Base-by-base conservation (phyloP, 23 tunicate genomes). In the Halocynthia roretzi region DNA sequence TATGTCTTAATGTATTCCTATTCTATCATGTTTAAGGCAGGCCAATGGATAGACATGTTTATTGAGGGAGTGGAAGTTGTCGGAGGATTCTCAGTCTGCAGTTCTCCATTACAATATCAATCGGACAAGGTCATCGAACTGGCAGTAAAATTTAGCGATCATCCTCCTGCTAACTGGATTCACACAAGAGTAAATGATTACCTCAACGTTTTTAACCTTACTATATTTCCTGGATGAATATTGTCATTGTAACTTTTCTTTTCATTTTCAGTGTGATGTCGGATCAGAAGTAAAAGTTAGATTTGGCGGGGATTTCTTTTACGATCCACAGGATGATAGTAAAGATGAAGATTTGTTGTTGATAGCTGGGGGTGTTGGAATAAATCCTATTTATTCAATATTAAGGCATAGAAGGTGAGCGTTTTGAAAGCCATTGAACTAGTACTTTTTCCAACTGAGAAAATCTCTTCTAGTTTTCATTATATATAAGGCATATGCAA, bases 361-460 rank as follows among this genome's bases (percentile, higher is more conserved):
- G n/a, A 81, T 93, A 21, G 94, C 94, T 50, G 98, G 94, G 0
- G 98, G 98, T 17, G 98, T 93, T 54, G 98, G 98, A 8, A 93
- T 93, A 71, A 93, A 93, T 62, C 98, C 98, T 15, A 63, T 93
- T 14, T 76, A 77, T 55, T 93, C 98, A 10, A 93, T 93, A 8
- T 72, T 93, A 12, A 62, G 81, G 50, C 86, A 92, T 52, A 66
- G 87, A 75, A 77, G 97, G 90, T 90, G 64, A 8, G 72, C 66
- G n/a, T n/a, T 50, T 2, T 49, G 2, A 31, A 31, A 31, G 44
- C 44, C 44, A 31, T 31, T 1, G 2, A 31, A 31, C 44, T 31
- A 31, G 44, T 31, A 31, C 44, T 31, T 4, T 31, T 31, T 31
- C 4, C 4, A 1, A 31, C 44, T 31, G 44, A 31, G 4, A 31